Evolutionary conservation across 53 echinoderm and acorn worm species (phyloP), one percentile per base, ranked within the genome.

Genomic region (Luidia sarsii): DNA sequence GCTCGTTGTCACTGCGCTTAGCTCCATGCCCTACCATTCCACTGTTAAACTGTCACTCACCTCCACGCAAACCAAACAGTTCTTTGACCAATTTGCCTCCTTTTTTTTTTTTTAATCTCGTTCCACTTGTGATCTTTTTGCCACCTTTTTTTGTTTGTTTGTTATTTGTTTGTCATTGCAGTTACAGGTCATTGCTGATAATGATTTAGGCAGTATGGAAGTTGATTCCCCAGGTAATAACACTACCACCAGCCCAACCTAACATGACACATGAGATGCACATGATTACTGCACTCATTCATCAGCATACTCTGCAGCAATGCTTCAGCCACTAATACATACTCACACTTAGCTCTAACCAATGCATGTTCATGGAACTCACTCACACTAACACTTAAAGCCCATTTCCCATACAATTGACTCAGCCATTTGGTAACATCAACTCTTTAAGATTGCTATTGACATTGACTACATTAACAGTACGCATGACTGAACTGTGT

Each of bases 181-280:
- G 89, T 68, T 89, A 68, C 84, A 72, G 72, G 75, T 70, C 68
- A 89, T 71, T 59, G 75, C 89, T 50, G 89, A 89, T 68, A 65
- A 71, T 83, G 73, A 57, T 52, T 68, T 89, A 77, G 89, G 83
- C 55, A 83, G 72, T 66, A 69, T 77, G 75, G 89, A 83, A 57
- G 75, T 89, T 65, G 89, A 89, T 83, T 75, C 53, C 50, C 27
- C 82, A 83, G 89, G 82, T 83, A 82, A 82, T 89, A 59, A 57
- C 48, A 25, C 6, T 37, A 64, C 63, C 23, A 62, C 63, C n/a
- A 46, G 38, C 27, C 28, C 45, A 23, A 45, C 57, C 60, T n/a
- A 67, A 25, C 67, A 29, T 4, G 31, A 29, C 33, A 9, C 68
- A 48, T 33, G 49, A 3, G 15, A 54, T 21, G 4, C 27, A 64